Base-by-base conservation (phyloP, 1,140 invertebrate genomes). In the Sycophaga agraensis region DNA sequence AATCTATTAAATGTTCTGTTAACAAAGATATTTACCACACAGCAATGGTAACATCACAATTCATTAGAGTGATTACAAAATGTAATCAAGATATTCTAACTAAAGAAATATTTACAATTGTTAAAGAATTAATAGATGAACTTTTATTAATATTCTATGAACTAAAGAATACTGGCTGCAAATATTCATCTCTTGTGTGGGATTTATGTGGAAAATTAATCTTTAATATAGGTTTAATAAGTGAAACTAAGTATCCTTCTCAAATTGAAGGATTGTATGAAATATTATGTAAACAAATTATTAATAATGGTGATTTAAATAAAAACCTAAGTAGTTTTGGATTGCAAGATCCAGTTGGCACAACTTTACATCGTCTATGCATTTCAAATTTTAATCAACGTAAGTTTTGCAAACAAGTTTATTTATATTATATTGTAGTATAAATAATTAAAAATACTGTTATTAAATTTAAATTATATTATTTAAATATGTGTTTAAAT, bases 151-250 rank as follows among this genome's bases (percentile, higher is more conserved):
- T 16, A 6, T 59, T 66, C 46, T 9, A 43, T 34, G 54, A 69
- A 48, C 51, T 74, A 43, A 60, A 67, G 22, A 21, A 69, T 28
- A 34, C 3, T 19, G 31, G 53, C 9, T 75, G 73, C 37, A 65
- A 57, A 50, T 46, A 46, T 5, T 74, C 72, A 70, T 43, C 7
- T 17, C 11, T 34, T n/a, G 28, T 71, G 16, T 76, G 74, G 74
- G 37, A 26, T 11, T 46, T 21, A 0, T 64, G 51, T 57, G 60
- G 63, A 24, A 63, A 45, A 37, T 45, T 56, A 21, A 68, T 73
- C 34, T 76, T 70, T 24, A 75, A 74, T 49, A 37, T 72, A 24
- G 57, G 65, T 6, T 26, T 71, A 42, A 37, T 60, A 7, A 66
- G 42, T 19, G 62, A 67, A 14, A 35, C 62, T 26, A 48, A 68